Evolutionary conservation across 2,797 vertebrate species (phyloP).

Genomic region (Semotilus atromaculatus): DNA sequence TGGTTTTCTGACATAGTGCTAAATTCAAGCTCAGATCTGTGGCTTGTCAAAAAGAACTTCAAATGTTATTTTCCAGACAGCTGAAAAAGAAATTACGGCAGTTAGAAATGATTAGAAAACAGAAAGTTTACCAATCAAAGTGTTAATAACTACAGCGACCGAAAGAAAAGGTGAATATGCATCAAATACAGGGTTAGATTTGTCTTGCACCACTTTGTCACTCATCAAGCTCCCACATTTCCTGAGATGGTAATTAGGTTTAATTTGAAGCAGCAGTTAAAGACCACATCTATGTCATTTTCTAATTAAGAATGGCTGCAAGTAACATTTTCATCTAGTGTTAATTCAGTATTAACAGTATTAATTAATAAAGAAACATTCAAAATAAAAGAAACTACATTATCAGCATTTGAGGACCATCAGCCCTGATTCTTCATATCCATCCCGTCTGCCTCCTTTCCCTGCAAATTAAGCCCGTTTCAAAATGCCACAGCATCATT

Average conservation of each 20-base stretch:
- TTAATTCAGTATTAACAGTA: constrained; percentile 13
- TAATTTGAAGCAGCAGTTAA: constrained; percentile 49
- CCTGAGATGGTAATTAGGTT: constrained; percentile 10
- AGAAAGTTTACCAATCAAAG: background rate
- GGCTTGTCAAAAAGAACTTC: constrained; percentile 6
- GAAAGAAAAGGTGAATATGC: background rate
- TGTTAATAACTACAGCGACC: background rate
- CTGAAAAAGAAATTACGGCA: background rate
- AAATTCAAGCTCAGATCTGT: background rate
- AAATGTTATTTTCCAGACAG: constrained; percentile 14
- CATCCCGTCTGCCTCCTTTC: constrained; percentile 54
- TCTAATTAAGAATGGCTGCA: constrained; percentile 32
- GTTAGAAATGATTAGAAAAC: constrained; percentile 15
- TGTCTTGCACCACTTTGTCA: background rate
- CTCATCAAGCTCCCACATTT: constrained; percentile 35
- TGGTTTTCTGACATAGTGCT: constrained; percentile 13
- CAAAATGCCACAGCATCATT: constrained; percentile 73
- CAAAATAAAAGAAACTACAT: constrained; percentile 5
- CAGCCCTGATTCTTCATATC: constrained; percentile 35
- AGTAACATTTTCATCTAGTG: background rate
- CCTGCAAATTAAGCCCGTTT: constrained; percentile 73
- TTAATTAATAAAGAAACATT: background rate
- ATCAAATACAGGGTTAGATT: background rate
- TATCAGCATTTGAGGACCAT: constrained; percentile 32
- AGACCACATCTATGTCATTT: constrained; percentile 18